Evolutionary conservation across 2,888 invertebrate genomes (phyloP).

Genomic region (Troides oblongomaculatus): DNA sequence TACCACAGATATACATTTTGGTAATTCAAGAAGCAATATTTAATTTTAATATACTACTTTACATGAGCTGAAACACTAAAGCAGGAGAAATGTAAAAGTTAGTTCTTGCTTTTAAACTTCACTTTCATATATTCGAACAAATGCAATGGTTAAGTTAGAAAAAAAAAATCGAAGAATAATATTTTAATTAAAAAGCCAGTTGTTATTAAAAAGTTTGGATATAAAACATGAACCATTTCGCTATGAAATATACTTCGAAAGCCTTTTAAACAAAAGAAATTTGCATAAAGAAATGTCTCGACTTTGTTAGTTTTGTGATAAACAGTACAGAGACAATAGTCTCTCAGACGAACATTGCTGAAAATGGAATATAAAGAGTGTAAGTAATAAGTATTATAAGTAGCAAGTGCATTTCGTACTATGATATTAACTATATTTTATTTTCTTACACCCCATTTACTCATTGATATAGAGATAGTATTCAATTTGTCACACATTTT

Average conservation of each 20-base stretch:
- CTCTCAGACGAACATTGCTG: slow-evolving; percentile 3
- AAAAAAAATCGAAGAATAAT: background rate
- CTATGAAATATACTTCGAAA: slow-evolving; percentile 17
- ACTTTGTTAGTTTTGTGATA: slow-evolving; percentile 23
- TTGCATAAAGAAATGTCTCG: slow-evolving; percentile 22
- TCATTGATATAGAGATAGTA: no score
- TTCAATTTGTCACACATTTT: background rate
- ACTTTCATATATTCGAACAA: background rate
- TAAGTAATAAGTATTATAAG: slow-evolving; percentile 1
- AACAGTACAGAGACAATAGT: slow-evolving; percentile 23
- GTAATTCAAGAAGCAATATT: no score
- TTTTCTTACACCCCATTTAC: background rate
- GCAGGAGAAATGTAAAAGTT: no score
- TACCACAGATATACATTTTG: no score
- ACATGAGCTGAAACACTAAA: no score
- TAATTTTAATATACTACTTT: no score
- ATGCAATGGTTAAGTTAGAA: background rate
- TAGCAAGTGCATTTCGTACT: background rate
- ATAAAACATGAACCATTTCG: slow-evolving; percentile 19
- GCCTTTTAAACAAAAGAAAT: slow-evolving; percentile 28
- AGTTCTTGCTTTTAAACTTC: background rate
- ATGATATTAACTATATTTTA: background rate
- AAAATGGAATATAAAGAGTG: background rate
- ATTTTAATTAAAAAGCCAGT: slow-evolving; percentile 14
- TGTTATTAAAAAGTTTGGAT: slow-evolving; percentile 22